Evolutionary conservation across 2,888 invertebrate genomes (phyloP).

Genomic region (Orthosia cruda): DNA sequence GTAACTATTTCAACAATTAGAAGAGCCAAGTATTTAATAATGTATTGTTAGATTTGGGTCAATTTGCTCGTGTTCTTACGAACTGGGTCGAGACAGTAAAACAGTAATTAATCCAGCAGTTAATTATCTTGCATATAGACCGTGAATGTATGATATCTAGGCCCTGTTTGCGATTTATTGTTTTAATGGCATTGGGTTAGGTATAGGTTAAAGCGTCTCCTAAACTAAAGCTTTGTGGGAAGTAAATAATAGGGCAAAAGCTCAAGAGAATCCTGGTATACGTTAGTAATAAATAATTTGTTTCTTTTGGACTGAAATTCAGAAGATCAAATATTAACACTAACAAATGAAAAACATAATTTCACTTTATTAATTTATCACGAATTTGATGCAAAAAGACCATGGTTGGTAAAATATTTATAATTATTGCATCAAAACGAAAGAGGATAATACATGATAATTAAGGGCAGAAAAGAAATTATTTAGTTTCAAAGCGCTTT

Average conservation of each 20-base stretch:
- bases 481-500: no score
- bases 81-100: slow-evolving; percentile 35
- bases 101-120: slow-evolving; percentile 39
- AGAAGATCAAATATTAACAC: no score
- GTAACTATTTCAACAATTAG: background rate
- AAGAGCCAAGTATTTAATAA: background rate
- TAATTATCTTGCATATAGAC: slow-evolving; percentile 39
- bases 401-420: no score
- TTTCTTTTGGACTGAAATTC: no score
- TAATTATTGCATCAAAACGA: no score
- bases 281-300: no score
- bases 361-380: no score
- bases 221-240: no score
- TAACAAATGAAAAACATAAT: no score
- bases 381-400: no score
- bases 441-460: no score
- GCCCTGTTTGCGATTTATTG: slow-evolving; percentile 32
- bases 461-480: no score
- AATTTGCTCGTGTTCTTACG: background rate
- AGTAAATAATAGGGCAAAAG: background rate
- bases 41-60: slow-evolving; percentile 1
- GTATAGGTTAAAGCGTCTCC: slow-evolving; percentile 1
- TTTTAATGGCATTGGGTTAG: slow-evolving; percentile 15
- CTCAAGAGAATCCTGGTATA: background rate
- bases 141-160: slow-evolving; percentile 37